Base-by-base conservation (phyloP, 2,797 vertebrate genomes). In the Enteromius argenteus region DNA sequence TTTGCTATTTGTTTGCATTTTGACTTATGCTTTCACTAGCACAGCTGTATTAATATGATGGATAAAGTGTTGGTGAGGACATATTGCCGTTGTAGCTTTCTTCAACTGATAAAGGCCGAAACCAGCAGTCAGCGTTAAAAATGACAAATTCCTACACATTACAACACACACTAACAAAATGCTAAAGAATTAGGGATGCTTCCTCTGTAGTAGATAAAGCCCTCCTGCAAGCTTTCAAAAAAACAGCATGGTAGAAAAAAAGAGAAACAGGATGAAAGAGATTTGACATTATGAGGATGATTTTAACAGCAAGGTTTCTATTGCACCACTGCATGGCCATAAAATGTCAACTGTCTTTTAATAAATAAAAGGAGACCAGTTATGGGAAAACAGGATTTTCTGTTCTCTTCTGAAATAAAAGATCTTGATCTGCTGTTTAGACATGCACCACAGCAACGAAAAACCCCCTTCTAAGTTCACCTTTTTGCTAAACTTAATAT, bases 341-440 rank as follows among this genome's bases (percentile, higher is more conserved):
- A 37, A 64, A 79, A 80, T 87, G 46, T 77, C 71, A 76, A 66
- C 71, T 72, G 32, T 44, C 35, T 81, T 72, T 81, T 23, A 49
- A 49, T 23, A 84, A 58, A 67, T 64, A 17, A 60, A 66, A 84
- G 21, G 21, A 5, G 42, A 58, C 35, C 75, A 19, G 39, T 78
- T 58, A 21, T 60, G 37, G 75, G 56, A 60, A 77, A 69, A 56
- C n/a, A 53, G 4, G 15, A 69, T 80, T 69, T 56, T 37, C 75
- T 62, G 37, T 49, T 81, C 53, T 23, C 42, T 32, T 82, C 64
- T 64, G 56, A 73, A 64, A 62, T 62, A 4, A 49, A 73, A 17
- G 53, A 51, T 60, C 64, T 72, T 37, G 21, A 74, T 74, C 27
- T 49, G 3, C 39, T 5, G 7, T n/a, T 37, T n/a, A 58, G 35